These are phyloP conservation scores for Micoletzkya japonica DNA, from an alignment of 2,888 invertebrate genomes.

Conservation along the genomic window DNA sequence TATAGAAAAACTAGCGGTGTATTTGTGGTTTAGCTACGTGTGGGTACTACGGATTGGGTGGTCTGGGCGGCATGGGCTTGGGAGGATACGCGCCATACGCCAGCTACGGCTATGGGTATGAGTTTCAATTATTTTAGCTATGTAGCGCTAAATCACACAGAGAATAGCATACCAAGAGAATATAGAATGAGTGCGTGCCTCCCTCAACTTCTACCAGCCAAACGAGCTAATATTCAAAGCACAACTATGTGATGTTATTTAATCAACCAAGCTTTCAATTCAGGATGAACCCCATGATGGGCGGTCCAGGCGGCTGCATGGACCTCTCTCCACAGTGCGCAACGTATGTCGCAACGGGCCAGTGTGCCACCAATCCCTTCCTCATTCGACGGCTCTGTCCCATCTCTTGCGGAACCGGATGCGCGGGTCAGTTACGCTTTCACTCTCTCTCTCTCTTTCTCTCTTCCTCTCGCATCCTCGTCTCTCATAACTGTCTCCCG, in stretches of 20 bases:
- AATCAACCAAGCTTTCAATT: not conserved
- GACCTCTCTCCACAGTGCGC: slow-evolving; percentile 28
- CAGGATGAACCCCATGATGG: slow-evolving; percentile 17
- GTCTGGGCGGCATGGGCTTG: slow-evolving; percentile 2
- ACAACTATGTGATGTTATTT: not conserved
- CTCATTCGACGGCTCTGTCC: slow-evolving; percentile 26
- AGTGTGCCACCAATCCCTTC: slow-evolving; percentile 25
- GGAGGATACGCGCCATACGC: slow-evolving; percentile 12
- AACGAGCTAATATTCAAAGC: not conserved
- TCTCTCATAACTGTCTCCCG: too few relatives aligned
- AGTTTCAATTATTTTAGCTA: too few relatives aligned
- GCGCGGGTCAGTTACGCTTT: too few relatives aligned
- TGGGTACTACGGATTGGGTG: slow-evolving; percentile 12
- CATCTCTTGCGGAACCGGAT: slow-evolving; percentile 21
- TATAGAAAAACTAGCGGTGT: not conserved
- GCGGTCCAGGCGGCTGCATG: not conserved
- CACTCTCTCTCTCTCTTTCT: too few relatives aligned
- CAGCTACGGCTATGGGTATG: too few relatives aligned
- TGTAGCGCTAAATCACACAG: too few relatives aligned
- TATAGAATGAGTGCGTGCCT: too few relatives aligned
- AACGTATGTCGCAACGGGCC: slow-evolving; percentile 19
- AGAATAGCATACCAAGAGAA: too few relatives aligned
- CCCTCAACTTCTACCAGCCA: too few relatives aligned
- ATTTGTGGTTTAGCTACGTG: too few relatives aligned
- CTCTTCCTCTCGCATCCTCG: too few relatives aligned